Conservation (phyloP, 23 tunicate species). For the Ascidia mentula region DNA sequence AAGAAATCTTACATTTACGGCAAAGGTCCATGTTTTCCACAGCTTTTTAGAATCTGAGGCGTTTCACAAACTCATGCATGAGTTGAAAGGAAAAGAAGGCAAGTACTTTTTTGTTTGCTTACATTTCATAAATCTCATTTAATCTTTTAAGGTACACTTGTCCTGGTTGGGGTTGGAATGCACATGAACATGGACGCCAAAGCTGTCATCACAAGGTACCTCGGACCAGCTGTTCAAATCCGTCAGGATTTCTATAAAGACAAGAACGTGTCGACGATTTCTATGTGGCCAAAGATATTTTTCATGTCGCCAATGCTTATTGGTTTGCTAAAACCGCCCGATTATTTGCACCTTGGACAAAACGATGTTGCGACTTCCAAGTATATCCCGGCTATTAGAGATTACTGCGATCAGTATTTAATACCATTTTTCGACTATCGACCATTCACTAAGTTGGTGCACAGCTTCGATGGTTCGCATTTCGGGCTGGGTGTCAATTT, state of each 20-base stretch:
- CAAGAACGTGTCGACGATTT: not conserved
- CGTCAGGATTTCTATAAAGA: not conserved
- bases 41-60: not conserved
- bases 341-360: not conserved
- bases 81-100: not conserved
- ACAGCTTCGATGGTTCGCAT: constrained; percentile 77
- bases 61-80: not conserved
- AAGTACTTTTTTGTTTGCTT: not conserved
- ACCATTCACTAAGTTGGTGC: constrained; percentile 27
- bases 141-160: not conserved
- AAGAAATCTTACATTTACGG: constrained; percentile 14
- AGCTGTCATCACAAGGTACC: not conserved
- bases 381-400: constrained; percentile 6
- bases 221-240: not conserved
- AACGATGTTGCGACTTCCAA: not conserved
- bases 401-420: constrained; percentile 9
- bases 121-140: not conserved
- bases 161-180: constrained; percentile 6
- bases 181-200: constrained; percentile 14
- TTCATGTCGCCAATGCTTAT: constrained; percentile 2
- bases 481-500: constrained; percentile 65
- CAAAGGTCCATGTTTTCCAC: not conserved
- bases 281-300: constrained; percentile 15
- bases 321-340: constrained; percentile 12
- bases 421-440: constrained; percentile 39